phyloP scores from a whole-genome alignment of 2,113 vertebrate species.

The Dryoscopus gambensis region DNA sequence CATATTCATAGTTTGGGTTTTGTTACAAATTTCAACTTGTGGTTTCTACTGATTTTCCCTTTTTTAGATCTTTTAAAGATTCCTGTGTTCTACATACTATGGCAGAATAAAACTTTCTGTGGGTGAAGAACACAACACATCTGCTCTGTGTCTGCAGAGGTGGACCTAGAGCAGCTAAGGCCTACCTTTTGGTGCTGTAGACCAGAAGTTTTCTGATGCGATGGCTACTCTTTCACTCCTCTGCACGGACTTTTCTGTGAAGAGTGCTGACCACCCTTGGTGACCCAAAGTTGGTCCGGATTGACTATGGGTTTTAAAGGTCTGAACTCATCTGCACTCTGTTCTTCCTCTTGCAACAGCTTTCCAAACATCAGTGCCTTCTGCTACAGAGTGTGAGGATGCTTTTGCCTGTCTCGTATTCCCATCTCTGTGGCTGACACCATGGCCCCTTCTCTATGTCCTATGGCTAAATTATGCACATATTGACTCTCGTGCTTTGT shows the following conservation, averaged over 20 bases:
- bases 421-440: not conserved
- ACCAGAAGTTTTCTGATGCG: not conserved
- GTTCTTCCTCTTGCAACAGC: not conserved
- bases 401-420: not conserved
- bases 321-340: not conserved
- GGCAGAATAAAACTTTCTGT: not conserved
- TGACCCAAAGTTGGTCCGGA: not conserved
- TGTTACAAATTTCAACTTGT: not conserved
- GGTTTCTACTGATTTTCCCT: not conserved
- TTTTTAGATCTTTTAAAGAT: not conserved
- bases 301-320: not conserved
- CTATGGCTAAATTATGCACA: not conserved
- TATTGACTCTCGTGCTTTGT: not conserved
- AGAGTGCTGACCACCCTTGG: not conserved
- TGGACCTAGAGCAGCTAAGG: not conserved
- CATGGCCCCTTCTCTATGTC: not conserved
- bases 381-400: not conserved
- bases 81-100: not conserved
- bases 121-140: not conserved
- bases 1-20: not conserved
- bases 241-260: not conserved
- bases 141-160: not conserved
- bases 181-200: not conserved
- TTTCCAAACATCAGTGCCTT: not conserved
- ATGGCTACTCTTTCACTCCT: not conserved